Base-by-base conservation (phyloP, 2,888 invertebrate genomes). In the Amphimallon solstitiale region DNA sequence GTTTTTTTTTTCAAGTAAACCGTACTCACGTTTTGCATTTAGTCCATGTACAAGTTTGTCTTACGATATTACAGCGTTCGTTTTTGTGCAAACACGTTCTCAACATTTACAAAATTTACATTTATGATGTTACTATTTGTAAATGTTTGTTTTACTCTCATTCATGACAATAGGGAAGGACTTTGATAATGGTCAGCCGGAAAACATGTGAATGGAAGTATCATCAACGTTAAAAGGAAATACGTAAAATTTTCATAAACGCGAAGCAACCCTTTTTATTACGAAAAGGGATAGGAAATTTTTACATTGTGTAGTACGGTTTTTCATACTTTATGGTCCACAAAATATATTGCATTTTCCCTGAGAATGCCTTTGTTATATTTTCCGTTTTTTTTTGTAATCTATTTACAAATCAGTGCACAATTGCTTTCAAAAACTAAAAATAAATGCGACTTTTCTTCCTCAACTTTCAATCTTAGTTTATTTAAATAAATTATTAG, bases 111-210 rank as follows among this genome's bases (percentile, higher is more conserved):
- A 1, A 51, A 51, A 51, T 51, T 51, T 51, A 34, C 37, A 51
- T 51, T 51, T 51, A 51, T 51, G 15, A 51, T 34, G 49, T 51
- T 51, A 51, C 51, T 35, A 3, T 23, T 15, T 46, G n/a, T 21
- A 21, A 7, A 48, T 15, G 46, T 46, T 46, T 46, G 51, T 51
- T 51, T 19, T 15, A 17, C 35, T 15, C 35, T 35, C 35, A 29
- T 29, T 15, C 35, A 37, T 17, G 10, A 51, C 35, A 51, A 51
- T 51, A 51, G 51, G 51, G 35, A 51, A 51, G 35, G 35, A 40
- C 56, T 40, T 38, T 56, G 56, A 56, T 56, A 56, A 56, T 56
- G 56, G 56, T 56, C 56, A 56, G 40, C 40, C 56, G 56, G 56
- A 56, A 51, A 51, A 51, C 51, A 17, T 51, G 35, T 35, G 51